Conservation (phyloP, 2,888 invertebrate genomes). For the Steromphala cineraria region DNA sequence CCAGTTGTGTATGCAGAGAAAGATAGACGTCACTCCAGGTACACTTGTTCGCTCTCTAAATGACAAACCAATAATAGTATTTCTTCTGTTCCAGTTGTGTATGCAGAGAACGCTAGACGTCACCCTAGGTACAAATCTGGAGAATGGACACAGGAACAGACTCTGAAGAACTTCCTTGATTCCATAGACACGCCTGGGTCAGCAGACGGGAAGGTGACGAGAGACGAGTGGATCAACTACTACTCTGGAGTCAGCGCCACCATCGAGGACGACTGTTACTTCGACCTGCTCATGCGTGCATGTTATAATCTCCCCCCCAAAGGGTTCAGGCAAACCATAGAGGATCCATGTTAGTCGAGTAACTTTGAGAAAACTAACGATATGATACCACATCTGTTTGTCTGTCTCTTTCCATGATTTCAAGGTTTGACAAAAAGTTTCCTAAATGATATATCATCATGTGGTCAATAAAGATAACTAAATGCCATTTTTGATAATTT, state of each 20-base stretch:
- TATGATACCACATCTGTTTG: no score
- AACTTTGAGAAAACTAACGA: no score
- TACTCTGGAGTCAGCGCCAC: conserved; percentile 69
- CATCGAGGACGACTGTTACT: conserved; percentile 68
- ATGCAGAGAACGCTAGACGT: conserved; percentile 61
- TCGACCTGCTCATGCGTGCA: conserved; percentile 68
- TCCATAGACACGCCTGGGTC: conserved; percentile 67
- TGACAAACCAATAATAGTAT: neutral
- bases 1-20: no score
- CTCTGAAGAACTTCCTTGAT: conserved; percentile 66
- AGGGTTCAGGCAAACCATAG: conserved; percentile 21
- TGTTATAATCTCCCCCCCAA: conserved; percentile 60
- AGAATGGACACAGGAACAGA: conserved; percentile 68
- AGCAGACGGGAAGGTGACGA: conserved; percentile 65
- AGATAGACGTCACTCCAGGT: no score
- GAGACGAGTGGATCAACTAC: conserved; percentile 68
- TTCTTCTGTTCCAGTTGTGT: conserved; percentile 64
- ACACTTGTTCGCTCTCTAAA: no score
- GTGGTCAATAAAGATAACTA: no score
- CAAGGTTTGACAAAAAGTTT: no score
- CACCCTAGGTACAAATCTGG: conserved; percentile 69
- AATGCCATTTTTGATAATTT: no score
- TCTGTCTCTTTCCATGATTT: no score
- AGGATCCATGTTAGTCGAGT: no score
- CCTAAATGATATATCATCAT: no score